Conservation (phyloP, 2,888 invertebrate genomes). For the Eupeodes latifasciatus region DNA sequence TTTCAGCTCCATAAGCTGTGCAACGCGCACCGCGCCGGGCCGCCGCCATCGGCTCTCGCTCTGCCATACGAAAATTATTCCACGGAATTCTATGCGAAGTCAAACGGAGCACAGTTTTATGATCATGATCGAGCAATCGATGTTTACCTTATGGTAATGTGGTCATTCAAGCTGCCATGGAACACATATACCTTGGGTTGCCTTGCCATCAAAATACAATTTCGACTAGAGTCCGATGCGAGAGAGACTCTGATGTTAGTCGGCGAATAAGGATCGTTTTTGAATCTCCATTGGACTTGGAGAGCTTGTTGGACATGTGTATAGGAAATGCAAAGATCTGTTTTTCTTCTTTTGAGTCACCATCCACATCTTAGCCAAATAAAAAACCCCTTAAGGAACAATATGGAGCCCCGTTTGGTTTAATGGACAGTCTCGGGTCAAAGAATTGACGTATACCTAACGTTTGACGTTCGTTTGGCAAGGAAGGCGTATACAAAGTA, state of each 20-base stretch:
- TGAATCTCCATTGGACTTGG: conserved; percentile 28
- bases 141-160: conserved; percentile 73
- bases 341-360: conserved; percentile 12
- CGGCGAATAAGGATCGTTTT: conserved; percentile 48
- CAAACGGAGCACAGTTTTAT: conserved; percentile 50
- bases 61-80: background rate
- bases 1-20: conserved; percentile 35
- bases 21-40: too few relatives aligned
- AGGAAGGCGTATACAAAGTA: conserved; percentile 40
- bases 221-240: conserved; percentile 13
- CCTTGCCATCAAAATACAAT: conserved; percentile 56
- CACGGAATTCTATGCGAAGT: conserved; percentile 28
- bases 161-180: conserved; percentile 57
- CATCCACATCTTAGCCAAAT: conserved; percentile 33
- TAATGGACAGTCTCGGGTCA: conserved; percentile 59
- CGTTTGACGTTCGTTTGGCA: conserved; percentile 54
- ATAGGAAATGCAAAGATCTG: conserved; percentile 60
- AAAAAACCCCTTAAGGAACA: conserved; percentile 38
- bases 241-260: conserved; percentile 22
- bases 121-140: conserved; percentile 74
- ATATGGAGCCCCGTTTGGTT: conserved; percentile 44
- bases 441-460: conserved; percentile 52
- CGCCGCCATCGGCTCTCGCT: background rate
- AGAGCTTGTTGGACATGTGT: conserved; percentile 64
- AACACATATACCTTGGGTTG: conserved; percentile 15